Evolutionary conservation across 2,113 vertebrate genomes (phyloP), one percentile per base, ranked within the genome.

Genomic region (Mesembrinibis cayennensis): DNA sequence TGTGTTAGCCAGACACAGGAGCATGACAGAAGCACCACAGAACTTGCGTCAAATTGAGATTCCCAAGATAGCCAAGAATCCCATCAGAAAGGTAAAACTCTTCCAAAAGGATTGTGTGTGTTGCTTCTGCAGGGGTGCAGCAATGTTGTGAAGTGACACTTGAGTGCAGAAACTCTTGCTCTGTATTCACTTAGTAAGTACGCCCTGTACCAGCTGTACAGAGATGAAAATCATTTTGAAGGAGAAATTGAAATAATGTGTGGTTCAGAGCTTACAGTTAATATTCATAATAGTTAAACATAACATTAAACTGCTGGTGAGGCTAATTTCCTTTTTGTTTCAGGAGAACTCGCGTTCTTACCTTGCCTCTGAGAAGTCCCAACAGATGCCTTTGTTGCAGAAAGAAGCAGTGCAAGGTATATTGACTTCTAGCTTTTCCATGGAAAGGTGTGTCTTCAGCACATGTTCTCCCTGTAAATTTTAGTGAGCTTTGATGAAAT

Each of bases 31-130:
- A 92, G 97, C 98, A 34, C 98, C 99, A 4, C 99, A 99, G 96
- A 98, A 97, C 96, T 96, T 99, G 81, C 98, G 99, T 69, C 99
- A 99, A 95, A 99, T 99, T 94, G 98, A 99, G 97, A 97, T 99
- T 82, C 99, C 99, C 66, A 99, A 98, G 96, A 97, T 98, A 38
- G 97, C 98, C 61, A 99, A 98, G 95, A 99, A 98, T 95, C 91
- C 92, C 38, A 76, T 83, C 25, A 98, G 97, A 97, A 98, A 98
- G 90, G 99, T 99, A 96, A 99, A 98, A 92, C 40, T 38, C 80
- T 59, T 50, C 22, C 26, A n/a, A 44, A 73, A n/a, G 32, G 8
- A 16, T 29, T 69, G 8, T 42, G 29, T 10, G 50, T 34, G 23
- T 49, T 62, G 49, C 70, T 72, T 29, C 21, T 87, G 63, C 20